phyloP scores from a whole-genome alignment of 2,888 invertebrate genomes.

The Eupeodes latifasciatus region DNA sequence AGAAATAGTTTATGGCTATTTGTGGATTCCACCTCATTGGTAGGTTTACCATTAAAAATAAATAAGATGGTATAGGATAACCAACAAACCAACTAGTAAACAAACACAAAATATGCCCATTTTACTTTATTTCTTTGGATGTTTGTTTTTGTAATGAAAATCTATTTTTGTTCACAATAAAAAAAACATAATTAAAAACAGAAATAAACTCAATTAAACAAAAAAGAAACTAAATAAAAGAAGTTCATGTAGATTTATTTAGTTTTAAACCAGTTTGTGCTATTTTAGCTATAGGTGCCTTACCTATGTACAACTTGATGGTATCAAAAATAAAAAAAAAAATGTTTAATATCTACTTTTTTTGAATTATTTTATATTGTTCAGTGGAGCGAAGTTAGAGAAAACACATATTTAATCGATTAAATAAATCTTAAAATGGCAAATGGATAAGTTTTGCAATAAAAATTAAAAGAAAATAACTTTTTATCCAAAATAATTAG shows the following conservation, averaged over 20 bases:
- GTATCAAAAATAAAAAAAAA: neutral
- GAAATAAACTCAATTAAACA: conserved; percentile 20
- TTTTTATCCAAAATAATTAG: no score
- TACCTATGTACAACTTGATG: neutral
- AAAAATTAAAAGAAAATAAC: no score
- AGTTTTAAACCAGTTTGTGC: neutral
- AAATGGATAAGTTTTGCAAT: no score
- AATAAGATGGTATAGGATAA: conserved; percentile 18
- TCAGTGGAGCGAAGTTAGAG: neutral
- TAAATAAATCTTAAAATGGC: no score
- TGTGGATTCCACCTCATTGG: conserved; percentile 51
- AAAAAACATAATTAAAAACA: conserved; percentile 11
- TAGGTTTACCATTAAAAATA: conserved; percentile 12
- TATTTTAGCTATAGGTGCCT: neutral
- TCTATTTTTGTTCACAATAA: conserved; percentile 67
- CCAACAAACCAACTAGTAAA: neutral
- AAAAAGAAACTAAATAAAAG: neutral
- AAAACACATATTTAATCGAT: no score
- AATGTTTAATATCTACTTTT: neutral
- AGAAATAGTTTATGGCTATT: conserved; percentile 64
- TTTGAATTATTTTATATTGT: neutral
- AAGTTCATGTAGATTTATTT: neutral
- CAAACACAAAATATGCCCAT: conserved; percentile 16
- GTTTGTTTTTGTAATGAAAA: conserved; percentile 42
- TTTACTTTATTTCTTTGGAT: conserved; percentile 14